Percentiles rank a stretch among this genome's conserved stretches.
Conservation (phyloP, 1,140 invertebrate genomes). For the Musca vetustissima region DNA sequence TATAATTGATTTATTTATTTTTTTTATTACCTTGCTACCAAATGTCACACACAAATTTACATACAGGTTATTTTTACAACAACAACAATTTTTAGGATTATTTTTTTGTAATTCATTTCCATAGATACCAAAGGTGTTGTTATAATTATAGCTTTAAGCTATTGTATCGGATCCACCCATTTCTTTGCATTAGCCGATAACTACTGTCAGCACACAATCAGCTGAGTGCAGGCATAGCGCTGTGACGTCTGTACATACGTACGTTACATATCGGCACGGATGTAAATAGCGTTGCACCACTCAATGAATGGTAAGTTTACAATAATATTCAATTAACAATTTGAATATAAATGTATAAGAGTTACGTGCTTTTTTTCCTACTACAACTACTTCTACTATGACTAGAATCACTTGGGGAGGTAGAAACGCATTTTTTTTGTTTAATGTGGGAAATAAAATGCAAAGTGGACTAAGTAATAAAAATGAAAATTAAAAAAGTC, state of each 20-base stretch:
- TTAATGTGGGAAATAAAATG: too few species aligned
- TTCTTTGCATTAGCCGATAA: constrained; percentile 28
- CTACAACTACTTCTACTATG: too few species aligned
- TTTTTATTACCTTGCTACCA: too few species aligned
- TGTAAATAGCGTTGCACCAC: not conserved
- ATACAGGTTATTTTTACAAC: too few species aligned
- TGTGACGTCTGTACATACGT: not conserved
- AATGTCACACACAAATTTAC: too few species aligned
- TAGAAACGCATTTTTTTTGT: too few species aligned
- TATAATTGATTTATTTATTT: too few species aligned
- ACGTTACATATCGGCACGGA: not conserved
- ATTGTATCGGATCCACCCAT: constrained; percentile 5
- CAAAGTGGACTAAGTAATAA: too few species aligned
- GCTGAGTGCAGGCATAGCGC: constrained; percentile 25
- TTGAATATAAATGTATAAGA: constrained; percentile 54
- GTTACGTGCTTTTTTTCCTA: constrained; percentile 22
- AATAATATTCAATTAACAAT: constrained; percentile 55
- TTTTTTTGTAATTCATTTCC: too few species aligned
- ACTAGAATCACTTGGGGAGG: too few species aligned
- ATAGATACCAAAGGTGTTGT: constrained; percentile 4
- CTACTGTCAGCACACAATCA: constrained; percentile 34
- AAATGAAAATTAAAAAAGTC: too few species aligned
- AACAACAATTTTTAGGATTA: too few species aligned
- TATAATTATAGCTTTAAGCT: constrained; percentile 16
- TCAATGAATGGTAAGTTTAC: constrained; percentile 32